A percentile compares a stretch with the other conserved stretches of the same genome.
Evolutionary conservation across 2,797 vertebrate species (phyloP).

Genomic region (Carcharodon carcharias): DNA sequence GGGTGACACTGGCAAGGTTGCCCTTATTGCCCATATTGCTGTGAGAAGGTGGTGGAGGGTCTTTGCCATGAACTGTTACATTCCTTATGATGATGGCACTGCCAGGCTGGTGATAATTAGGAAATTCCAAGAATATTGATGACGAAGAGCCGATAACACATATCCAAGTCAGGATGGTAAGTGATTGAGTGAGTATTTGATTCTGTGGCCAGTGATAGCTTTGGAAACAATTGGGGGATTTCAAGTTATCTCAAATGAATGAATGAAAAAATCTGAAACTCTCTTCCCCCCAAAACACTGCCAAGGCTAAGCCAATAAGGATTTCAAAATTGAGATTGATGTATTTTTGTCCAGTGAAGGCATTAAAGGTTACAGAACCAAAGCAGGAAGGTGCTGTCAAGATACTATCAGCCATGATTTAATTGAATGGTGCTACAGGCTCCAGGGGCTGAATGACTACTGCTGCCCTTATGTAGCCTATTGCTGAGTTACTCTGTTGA

Average conservation of each 20-base stretch:
- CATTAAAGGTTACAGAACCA: neutral
- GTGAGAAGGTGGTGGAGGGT: neutral
- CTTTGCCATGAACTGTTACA: neutral
- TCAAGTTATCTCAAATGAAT: neutral
- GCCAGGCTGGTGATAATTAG: neutral
- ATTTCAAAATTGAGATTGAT: neutral
- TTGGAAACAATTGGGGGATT: neutral
- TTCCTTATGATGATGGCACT: neutral
- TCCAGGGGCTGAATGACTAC: neutral
- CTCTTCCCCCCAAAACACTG: neutral
- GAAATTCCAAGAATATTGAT: neutral
- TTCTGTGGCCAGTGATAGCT: neutral
- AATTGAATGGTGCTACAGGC: neutral
- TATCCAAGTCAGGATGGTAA: neutral
- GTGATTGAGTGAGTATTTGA: neutral
- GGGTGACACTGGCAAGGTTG: neutral
- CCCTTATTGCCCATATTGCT: neutral
- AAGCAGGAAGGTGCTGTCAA: neutral
- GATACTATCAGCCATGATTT: neutral
- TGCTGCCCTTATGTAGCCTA: neutral
- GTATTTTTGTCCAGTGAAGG: neutral
- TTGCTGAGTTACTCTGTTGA: neutral
- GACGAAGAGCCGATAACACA: neutral
- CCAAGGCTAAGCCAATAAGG: neutral
- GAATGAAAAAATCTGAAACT: neutral